These are phyloP conservation scores for Pteronura brasiliensis DNA, from an alignment of 2,113 vertebrate species.

Conservation along the genomic window DNA sequence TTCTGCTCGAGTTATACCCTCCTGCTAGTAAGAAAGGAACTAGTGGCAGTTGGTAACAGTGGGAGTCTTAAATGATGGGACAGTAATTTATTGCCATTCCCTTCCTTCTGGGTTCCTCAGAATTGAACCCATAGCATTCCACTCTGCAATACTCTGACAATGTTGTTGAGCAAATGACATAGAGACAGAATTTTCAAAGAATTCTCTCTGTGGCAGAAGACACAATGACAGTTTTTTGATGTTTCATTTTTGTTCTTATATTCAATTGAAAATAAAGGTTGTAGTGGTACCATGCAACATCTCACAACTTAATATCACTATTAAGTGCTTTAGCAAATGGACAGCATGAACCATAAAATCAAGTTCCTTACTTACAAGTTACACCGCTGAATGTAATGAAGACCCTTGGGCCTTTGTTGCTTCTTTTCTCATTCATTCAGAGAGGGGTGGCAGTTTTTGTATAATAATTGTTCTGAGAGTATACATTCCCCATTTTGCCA, in stretches of 20 bases:
- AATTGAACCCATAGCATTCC: not conserved
- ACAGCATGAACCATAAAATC: not conserved
- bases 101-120: not conserved
- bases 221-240: not conserved
- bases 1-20: not conserved
- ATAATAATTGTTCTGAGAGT: not conserved
- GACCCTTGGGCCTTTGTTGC: not conserved
- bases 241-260: not conserved
- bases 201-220: not conserved
- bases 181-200: not conserved
- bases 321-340: not conserved
- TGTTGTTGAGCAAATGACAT: not conserved
- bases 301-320: not conserved
- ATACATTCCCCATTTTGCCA: not conserved
- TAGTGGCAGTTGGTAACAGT: not conserved
- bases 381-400: not conserved
- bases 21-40: not conserved
- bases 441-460: not conserved
- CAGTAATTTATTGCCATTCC: not conserved
- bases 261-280: not conserved
- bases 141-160: not conserved
- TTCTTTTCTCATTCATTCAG: not conserved
- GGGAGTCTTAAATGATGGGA: not conserved
- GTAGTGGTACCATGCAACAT: not conserved
- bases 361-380: not conserved